Percentiles rank a stretch among this genome's conserved stretches.
Evolutionary conservation across 2,888 invertebrate genomes (phyloP).

Genomic region (Phragmatobia fuliginosa): DNA sequence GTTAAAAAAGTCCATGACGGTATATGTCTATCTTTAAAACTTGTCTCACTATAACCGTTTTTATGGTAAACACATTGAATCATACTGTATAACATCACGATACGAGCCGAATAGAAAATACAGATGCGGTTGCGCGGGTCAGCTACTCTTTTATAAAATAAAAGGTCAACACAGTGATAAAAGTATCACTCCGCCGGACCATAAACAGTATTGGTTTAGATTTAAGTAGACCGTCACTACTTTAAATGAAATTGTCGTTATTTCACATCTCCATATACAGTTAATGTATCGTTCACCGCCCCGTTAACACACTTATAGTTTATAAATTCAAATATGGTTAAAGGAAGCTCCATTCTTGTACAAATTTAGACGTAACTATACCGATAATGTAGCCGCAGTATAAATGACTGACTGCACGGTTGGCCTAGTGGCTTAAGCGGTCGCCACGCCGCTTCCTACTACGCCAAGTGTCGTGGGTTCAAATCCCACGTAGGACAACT

Average conservation of each 20-base stretch:
- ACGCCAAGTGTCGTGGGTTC: no score
- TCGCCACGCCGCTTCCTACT: no score
- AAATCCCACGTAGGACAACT: no score
- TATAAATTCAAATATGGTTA: slow-evolving; percentile 26
- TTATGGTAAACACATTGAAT: no score
- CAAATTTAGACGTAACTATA: slow-evolving; percentile 21
- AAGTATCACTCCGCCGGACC: not conserved
- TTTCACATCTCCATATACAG: not conserved
- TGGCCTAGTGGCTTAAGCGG: no score
- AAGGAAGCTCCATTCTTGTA: slow-evolving; percentile 22
- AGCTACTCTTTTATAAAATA: not conserved
- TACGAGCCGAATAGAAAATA: no score
- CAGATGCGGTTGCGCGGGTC: no score
- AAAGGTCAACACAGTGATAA: not conserved
- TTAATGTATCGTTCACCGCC: not conserved
- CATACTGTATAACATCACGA: no score
- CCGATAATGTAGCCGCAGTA: slow-evolving; percentile 21
- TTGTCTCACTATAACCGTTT: no score
- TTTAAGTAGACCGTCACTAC: not conserved
- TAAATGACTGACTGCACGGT: no score
- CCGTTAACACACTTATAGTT: slow-evolving; percentile 8
- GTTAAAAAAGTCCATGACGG: no score
- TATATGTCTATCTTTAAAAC: no score
- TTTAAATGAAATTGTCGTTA: not conserved
- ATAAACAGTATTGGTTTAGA: not conserved